Evolutionary conservation across 2,113 vertebrate genomes (phyloP), one percentile per base, ranked within the genome.

Genomic region (Gopherus flavomarginatus): DNA sequence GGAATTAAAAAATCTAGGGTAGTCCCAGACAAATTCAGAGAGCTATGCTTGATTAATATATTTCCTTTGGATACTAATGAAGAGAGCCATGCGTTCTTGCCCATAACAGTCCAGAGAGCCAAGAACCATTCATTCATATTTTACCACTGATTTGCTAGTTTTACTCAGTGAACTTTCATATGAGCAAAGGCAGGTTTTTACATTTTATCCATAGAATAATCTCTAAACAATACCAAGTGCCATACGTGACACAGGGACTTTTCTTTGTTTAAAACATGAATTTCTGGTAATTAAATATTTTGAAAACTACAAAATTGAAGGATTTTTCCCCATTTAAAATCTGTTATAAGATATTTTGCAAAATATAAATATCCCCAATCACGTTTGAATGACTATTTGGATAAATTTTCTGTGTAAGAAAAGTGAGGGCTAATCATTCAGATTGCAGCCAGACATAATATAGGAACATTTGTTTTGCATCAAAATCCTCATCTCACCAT

Each of bases 21-120:
- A 85, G 79, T 62, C 50, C 38, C 35, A 47, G 6, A 38, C 65
- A 93, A 90, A 83, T 53, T 81, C 44, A 69, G 78, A 84, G 69
- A 95, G 47, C 91, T 94, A 92, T 53, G 57, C 81, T 75, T 81
- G 88, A 90, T 90, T 95, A 87, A 95, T 16, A 90, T 95, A 92
- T 79, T 83, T 91, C 80, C 80, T 79, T n/a, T 57, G 31, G 53
- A 83, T 42, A 90, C 79, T 47, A 83, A 86, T 1, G 2, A 77
- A 82, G 49, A 47, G 12, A 80, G 79, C 50, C 50, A 72, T 80
- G 14, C 53, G 89, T 59, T 17, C 75, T 86, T 91, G 83, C 85
- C 17, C 27, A 0, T 56, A 65, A 24, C 62, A 88, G 77, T 12
- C 65, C 50, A 54, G 57, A 81, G 44, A 47, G 85, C 47, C 88